phyloP scores from a whole-genome alignment of 2,797 vertebrate genomes.

The Squalus acanthias region DNA sequence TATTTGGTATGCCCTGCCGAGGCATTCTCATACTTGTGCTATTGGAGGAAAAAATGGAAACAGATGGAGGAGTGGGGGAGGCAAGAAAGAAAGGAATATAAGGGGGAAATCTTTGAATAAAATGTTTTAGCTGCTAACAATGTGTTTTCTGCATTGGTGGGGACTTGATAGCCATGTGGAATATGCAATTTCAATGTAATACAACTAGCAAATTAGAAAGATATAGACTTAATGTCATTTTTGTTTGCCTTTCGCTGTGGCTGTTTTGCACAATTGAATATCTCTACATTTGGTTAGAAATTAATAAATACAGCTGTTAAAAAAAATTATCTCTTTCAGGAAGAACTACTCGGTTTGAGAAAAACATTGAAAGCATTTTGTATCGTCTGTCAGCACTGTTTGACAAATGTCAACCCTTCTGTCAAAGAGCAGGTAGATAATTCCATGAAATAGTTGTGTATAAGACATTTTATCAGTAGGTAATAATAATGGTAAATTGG shows the following conservation, averaged over 20 bases:
- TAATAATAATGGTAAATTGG: not conserved
- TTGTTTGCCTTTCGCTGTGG: not conserved
- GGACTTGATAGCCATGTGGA: not conserved
- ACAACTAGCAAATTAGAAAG: no score
- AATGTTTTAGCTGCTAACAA: not conserved
- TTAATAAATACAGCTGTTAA: not conserved
- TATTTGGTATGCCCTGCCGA: not conserved
- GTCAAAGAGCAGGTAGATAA: conserved; percentile 92
- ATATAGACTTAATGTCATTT: not conserved
- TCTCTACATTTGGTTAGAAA: not conserved
- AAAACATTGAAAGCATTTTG: conserved; percentile 96
- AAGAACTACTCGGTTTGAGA: conserved; percentile 87
- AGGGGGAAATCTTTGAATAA: no score
- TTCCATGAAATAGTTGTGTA: not conserved
- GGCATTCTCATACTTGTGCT: not conserved
- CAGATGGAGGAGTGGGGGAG: not conserved
- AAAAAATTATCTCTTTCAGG: conserved; percentile 60
- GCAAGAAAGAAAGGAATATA: not conserved
- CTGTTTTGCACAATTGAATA: not conserved
- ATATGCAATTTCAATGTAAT: not conserved
- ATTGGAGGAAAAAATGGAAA: not conserved
- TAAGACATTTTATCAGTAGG: not conserved
- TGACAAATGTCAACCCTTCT: conserved; percentile 93
- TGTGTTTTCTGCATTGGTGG: not conserved
- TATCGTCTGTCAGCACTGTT: conserved; percentile 95